phyloP scores from a whole-genome alignment of 2,888 invertebrate species.

The Schrankia costaestrigalis region DNA sequence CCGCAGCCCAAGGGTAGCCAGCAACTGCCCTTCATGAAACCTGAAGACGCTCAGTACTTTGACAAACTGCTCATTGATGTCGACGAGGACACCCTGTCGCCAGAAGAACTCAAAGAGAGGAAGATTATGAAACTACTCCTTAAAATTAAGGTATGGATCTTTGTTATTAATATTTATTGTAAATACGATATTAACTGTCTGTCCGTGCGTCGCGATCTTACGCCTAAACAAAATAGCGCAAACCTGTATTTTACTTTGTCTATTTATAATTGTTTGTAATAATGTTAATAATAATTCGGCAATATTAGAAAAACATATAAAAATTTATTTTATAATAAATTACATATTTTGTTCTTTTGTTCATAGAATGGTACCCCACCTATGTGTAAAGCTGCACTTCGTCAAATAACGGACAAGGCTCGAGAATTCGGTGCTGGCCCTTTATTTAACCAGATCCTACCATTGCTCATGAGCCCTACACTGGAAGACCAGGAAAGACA shows the following conservation, averaged over 20 bases:
- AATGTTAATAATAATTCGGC: no score
- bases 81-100: conserved; percentile 96
- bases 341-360: no score
- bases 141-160: conserved; percentile 91
- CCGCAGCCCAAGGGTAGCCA: conserved; percentile 95
- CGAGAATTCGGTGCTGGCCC: conserved; percentile 99
- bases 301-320: no score
- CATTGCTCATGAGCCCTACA: conserved; percentile 99
- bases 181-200: no score
- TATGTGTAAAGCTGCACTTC: conserved; percentile 98
- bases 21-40: conserved; percentile 99
- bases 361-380: conserved; percentile 96
- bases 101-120: conserved; percentile 98
- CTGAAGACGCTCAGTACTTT: conserved; percentile 99
- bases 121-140: conserved; percentile 99
- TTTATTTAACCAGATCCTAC: conserved; percentile 98
- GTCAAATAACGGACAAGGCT: conserved; percentile 99
- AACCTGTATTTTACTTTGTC: no score
- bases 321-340: no score
- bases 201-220: no score
- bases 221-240: no score
- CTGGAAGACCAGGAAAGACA: conserved; percentile 99
- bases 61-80: conserved; percentile 99
- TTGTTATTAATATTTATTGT: no score
- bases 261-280: no score